Evolutionary conservation across 2,113 vertebrate genomes (phyloP), one percentile per base, ranked within the genome.

Genomic region (Paraplagusia blochii): DNA sequence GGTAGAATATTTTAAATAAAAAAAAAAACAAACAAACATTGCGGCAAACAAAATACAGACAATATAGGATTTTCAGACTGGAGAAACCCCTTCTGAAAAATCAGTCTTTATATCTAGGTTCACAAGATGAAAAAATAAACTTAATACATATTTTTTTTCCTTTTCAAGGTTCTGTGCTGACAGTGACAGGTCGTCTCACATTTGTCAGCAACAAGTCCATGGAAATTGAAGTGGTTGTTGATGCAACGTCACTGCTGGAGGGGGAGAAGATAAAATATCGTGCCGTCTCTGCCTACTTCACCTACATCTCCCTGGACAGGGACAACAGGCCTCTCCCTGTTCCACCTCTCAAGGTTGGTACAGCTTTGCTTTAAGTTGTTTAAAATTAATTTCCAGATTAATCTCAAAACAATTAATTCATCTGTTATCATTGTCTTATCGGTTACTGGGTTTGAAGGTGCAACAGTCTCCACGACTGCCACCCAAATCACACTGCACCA

Each of bases 201-300:
- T 99, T 97, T 84, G 92, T 91, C 0, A 98, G 97, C 84, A 94
- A 93, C 74, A 96, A 91, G 57, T 99, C 97, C 17, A 97, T 99
- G 95, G 97, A 98, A 70, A 97, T 99, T 0, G 95, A 98, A 73
- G 96, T 98, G 58, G 85, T 97, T 72, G 97, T 97, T 52, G 96
- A 98, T 0, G 94, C 91, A 0, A 89, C 94, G 74, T 90, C 90
- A 0, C 81, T 97, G 34, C 72, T 94, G 64, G 90, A 92, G 0
- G 72, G 79, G 11, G 69, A 87, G 0, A 85, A 88, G 63, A 91
- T 85, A 44, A 91, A 88, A 56, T 95, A 94, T 77, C 91, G 94
- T 0, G 93, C 95, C 0, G 96, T 94, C 80, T 95, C 93, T 3
- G 97, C 95, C 55, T 97, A 95, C 88, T 96, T 99, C 83, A 96